phyloP scores from a whole-genome alignment of 2,797 vertebrate species.

The Bradypodion ventrale region DNA sequence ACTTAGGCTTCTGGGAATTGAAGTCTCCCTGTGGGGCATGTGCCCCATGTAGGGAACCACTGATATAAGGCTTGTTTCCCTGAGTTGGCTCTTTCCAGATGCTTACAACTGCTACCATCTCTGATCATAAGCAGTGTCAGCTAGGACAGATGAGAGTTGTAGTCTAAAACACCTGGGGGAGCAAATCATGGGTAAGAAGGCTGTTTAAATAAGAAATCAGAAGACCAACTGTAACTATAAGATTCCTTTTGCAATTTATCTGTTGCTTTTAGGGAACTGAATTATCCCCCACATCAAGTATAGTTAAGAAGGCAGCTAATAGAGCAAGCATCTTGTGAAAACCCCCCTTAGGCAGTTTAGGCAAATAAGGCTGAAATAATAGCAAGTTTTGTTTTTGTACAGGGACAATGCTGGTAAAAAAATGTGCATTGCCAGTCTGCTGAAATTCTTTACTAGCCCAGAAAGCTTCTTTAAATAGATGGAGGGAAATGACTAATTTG shows the following conservation, averaged over 20 bases:
- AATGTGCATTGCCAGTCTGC: constrained; percentile 28
- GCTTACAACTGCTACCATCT: background rate
- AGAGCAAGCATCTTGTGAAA: constrained; percentile 1
- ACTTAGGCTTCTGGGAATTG: too few species aligned
- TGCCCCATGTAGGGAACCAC: too few species aligned
- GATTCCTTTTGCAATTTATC: background rate
- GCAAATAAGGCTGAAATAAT: background rate
- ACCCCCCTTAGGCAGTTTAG: constrained; percentile 6
- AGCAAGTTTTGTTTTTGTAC: constrained; percentile 25
- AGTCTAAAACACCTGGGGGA: background rate
- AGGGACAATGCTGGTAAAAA: constrained; percentile 32
- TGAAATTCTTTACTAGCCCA: constrained; percentile 43
- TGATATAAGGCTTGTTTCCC: background rate
- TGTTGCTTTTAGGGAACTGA: constrained; percentile 15
- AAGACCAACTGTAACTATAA: background rate
- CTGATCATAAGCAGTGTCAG: background rate
- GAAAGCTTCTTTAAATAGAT: constrained; percentile 53
- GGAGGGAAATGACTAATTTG: constrained; percentile 60
- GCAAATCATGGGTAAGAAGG: background rate
- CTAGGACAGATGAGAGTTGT: background rate
- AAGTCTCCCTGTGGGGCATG: too few species aligned
- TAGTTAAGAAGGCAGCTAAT: constrained; percentile 23
- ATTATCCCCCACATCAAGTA: constrained; percentile 23
- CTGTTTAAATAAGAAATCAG: background rate
- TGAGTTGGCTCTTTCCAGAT: background rate